Base-by-base conservation (phyloP, 2,888 invertebrate species). In the Kryphioiulus occultus region DNA sequence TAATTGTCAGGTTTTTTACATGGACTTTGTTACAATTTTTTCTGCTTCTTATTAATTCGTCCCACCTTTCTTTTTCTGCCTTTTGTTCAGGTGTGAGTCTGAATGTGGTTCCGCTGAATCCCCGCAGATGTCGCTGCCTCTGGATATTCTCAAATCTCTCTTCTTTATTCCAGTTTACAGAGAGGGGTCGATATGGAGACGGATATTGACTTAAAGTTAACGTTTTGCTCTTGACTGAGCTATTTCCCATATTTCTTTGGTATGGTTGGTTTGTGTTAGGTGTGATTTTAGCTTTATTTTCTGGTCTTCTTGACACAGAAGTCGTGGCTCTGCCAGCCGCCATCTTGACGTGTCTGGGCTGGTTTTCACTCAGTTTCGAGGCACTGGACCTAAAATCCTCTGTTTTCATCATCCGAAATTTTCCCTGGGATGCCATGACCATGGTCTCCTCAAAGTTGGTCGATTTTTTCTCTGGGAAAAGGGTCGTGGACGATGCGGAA, bases 351-450 rank as follows among this genome's bases (percentile, higher is more conserved):
- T 19, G 19, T 22, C 9, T 68, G 1, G 68, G 68, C 22, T 22
- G 26, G 26, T 26, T 68, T 17, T 9, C 68, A 26, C 19, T 68
- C 68, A 68, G 26, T 68, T 68, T 85, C 15, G 85, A 47, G 3
- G 19, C 26, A 42, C 47, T 44, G 0, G 85, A 85, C 30, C 42
- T n/a, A n/a, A 85, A 85, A 47, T 85, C 85, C 26, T 85, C 85
- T 3, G 85, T 85, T 42, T 42, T 85, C 85, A 85, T 85, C 39
- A 85, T 44, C 19, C 85, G 44, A 47, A 85, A 85, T 22, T 5
- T 42, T 9, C 85, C 85, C 47, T 85, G 85, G n/a, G 85, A 85
- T 47, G 85, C 47, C 85, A 85, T 85, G 9, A 85, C 44, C 85
- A 85, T 85, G 22, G 85, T 85, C 84, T 84, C 84, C 35, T 84